A percentile compares a stretch with the other conserved stretches of the same genome.
Evolutionary conservation across 2,113 vertebrate species (phyloP).

Genomic region (Leptocoma aspasia): DNA sequence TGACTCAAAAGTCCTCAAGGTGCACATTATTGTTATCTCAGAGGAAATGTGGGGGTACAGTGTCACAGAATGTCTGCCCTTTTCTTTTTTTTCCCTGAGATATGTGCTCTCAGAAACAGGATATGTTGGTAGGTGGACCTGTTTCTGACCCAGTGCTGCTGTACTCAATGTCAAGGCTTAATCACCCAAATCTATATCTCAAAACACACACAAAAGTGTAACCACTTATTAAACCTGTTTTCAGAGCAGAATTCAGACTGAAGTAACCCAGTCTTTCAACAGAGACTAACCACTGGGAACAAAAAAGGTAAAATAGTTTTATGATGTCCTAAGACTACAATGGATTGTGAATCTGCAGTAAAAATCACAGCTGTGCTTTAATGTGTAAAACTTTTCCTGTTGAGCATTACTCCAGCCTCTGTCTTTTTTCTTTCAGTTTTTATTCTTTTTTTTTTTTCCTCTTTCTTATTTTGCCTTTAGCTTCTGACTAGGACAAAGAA

Average conservation of each 20-base stretch:
- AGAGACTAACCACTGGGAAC: conserved; percentile 12
- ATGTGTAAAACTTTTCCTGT: conserved; percentile 9
- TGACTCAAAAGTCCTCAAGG: background rate
- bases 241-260: background rate
- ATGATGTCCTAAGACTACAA: conserved; percentile 5
- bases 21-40: background rate
- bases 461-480: background rate
- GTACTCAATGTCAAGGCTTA: background rate
- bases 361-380: conserved; percentile 38
- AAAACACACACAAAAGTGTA: background rate
- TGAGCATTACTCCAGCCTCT: background rate
- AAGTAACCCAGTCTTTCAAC: conserved; percentile 4
- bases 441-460: too few relatives aligned
- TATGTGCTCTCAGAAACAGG: background rate
- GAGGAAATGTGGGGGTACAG: background rate
- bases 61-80: background rate
- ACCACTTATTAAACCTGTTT: conserved; percentile 4
- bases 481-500: background rate
- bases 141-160: background rate
- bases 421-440: background rate
- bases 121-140: background rate
- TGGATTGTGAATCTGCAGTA: background rate
- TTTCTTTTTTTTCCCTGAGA: background rate
- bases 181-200: background rate
- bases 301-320: background rate